A percentile compares a stretch with the other conserved stretches of the same genome.
phyloP scores from a whole-genome alignment of 2,888 invertebrate species.

The Drosophila affinis region DNA sequence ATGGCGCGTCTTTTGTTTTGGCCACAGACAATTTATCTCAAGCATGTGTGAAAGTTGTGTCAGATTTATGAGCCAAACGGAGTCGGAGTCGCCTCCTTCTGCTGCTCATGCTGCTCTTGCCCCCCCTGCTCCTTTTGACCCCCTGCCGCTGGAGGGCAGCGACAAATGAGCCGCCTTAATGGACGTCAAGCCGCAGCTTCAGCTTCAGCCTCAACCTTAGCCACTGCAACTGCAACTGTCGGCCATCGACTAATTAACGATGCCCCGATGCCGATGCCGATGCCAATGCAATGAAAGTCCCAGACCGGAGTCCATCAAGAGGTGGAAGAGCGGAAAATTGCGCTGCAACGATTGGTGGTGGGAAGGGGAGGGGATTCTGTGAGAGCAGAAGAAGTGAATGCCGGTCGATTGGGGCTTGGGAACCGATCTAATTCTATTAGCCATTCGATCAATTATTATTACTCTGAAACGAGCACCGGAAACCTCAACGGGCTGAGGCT shows the following conservation, averaged over 20 bases:
- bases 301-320: constrained; percentile 17
- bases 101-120: background rate
- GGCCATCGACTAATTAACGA: constrained; percentile 60
- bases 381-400: constrained; percentile 4
- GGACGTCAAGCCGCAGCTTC: constrained; percentile 46
- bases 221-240: constrained; percentile 42
- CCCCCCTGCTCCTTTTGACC: constrained; percentile 3
- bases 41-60: constrained; percentile 78
- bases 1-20: constrained; percentile 62
- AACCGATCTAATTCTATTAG: constrained; percentile 17
- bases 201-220: constrained; percentile 3
- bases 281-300: constrained; percentile 3
- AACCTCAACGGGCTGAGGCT: background rate
- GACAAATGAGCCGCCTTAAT: constrained; percentile 71
- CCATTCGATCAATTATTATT: constrained; percentile 9
- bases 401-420: background rate
- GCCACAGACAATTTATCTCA: constrained; percentile 72
- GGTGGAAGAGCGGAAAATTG: constrained; percentile 15
- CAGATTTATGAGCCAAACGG: constrained; percentile 63
- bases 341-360: constrained; percentile 10
- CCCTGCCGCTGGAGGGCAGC: constrained; percentile 47
- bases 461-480: background rate
- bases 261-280: constrained; percentile 16
- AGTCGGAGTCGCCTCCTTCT: constrained; percentile 6
- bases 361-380: background rate